These are phyloP conservation scores for Euzophera pinguis DNA, from an alignment of 2,888 invertebrate species.

Conservation along the genomic window DNA sequence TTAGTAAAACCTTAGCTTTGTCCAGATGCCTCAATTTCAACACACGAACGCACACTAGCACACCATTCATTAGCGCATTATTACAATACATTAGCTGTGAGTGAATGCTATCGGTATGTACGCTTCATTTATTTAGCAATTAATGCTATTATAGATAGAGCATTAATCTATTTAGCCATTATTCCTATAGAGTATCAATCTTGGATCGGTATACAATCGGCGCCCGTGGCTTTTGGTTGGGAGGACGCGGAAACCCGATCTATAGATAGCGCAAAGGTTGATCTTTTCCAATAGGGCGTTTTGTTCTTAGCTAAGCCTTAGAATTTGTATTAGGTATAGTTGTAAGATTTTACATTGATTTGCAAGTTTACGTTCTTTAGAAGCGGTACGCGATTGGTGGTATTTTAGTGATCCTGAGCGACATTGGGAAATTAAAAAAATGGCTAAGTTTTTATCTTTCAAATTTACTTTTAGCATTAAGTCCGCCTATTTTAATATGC, in stretches of 20 bases:
- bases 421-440: no score
- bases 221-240: slow-evolving; percentile 3
- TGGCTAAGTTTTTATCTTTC: no score
- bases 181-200: slow-evolving; percentile 1
- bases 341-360: neutral
- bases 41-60: no score
- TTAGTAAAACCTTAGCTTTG: no score
- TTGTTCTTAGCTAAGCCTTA: neutral
- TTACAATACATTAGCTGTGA: neutral
- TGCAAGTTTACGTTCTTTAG: neutral
- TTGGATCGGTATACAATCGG: slow-evolving; percentile 1
- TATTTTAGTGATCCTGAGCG: no score
- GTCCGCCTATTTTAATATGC: no score
- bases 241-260: slow-evolving; percentile 2
- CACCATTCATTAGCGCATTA: no score
- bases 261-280: slow-evolving; percentile 5
- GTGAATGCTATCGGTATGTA: neutral
- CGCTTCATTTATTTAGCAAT: slow-evolving; percentile 8
- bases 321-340: neutral
- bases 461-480: no score
- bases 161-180: no score
- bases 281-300: slow-evolving; percentile 8
- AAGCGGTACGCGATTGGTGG: no score
- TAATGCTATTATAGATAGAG: neutral
- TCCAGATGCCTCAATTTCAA: no score